phyloP scores from a whole-genome alignment of 2,113 vertebrate species.

The Nothocercus julius region DNA sequence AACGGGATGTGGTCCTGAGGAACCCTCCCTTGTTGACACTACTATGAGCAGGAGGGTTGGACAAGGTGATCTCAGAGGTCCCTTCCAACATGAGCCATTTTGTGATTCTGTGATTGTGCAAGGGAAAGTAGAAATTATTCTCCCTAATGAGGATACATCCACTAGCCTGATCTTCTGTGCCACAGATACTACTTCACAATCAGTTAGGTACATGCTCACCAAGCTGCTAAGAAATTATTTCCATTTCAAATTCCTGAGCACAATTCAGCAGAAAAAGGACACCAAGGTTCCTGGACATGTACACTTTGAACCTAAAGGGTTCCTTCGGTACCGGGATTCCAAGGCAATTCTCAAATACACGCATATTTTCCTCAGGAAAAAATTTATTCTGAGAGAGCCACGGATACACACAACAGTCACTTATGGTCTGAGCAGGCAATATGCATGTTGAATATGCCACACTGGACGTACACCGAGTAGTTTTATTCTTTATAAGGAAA shows the following conservation, averaged over 20 bases:
- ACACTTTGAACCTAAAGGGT: neutral
- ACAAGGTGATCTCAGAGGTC: neutral
- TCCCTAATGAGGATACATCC: neutral
- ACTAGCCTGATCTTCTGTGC: neutral
- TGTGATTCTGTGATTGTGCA: neutral
- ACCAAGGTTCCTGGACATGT: neutral
- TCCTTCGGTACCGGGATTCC: neutral
- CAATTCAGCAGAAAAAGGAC: neutral
- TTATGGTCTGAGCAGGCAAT: neutral
- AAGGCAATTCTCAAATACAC: neutral
- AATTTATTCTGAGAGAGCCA: neutral
- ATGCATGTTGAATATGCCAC: neutral
- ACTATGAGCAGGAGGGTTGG: neutral
- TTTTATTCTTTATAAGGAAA: neutral
- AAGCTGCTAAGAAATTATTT: neutral
- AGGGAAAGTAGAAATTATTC: neutral
- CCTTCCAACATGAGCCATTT: neutral
- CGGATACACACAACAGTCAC: neutral
- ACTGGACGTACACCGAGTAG: neutral
- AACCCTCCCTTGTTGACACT: neutral
- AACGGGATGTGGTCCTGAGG: neutral
- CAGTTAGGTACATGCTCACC: neutral
- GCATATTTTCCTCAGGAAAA: neutral
- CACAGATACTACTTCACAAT: neutral
- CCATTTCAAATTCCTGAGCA: neutral